Percentiles rank a stretch among this genome's conserved stretches.
Evolutionary conservation across 2,888 invertebrate species (phyloP).

Genomic region (Abscondita cerata): DNA sequence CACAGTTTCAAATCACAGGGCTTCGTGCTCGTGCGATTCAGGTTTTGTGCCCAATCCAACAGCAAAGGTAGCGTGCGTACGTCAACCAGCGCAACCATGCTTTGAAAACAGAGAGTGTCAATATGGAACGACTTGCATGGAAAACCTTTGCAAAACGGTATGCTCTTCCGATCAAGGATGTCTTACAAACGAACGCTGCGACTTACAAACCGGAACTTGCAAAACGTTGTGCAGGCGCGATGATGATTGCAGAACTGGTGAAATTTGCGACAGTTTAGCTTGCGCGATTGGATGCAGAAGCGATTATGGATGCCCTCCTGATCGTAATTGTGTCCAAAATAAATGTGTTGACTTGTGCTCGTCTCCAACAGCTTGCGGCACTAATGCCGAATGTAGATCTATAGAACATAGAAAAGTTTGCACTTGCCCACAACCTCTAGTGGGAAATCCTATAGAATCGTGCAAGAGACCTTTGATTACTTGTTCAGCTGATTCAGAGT

Average conservation of each 20-base stretch:
- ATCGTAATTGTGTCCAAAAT: conserved; percentile 77
- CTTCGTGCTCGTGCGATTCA: conserved; percentile 79
- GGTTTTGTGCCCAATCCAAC: conserved; percentile 88
- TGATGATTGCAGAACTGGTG: conserved; percentile 85
- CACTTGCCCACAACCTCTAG: conserved; percentile 72
- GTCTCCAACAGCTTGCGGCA: conserved; percentile 81
- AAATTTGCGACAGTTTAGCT: conserved; percentile 82
- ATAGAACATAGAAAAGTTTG: conserved; percentile 78
- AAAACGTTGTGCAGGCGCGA: conserved; percentile 84
- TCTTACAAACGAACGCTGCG: conserved; percentile 82
- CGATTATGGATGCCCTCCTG: conserved; percentile 75
- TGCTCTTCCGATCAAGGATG: conserved; percentile 81
- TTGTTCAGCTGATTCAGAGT: conserved; percentile 73
- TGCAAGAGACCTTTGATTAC: conserved; percentile 73
- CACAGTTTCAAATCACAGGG: conserved; percentile 79
- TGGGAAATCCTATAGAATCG: conserved; percentile 76
- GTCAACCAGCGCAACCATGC: conserved; percentile 79
- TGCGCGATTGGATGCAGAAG: conserved; percentile 84
- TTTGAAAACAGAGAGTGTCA: conserved; percentile 78
- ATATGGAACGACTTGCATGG: conserved; percentile 74
- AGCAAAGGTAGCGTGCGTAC: conserved; percentile 85
- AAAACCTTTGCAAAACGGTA: conserved; percentile 76
- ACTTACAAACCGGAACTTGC: conserved; percentile 73
- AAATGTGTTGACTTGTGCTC: conserved; percentile 81
- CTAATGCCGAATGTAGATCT: conserved; percentile 78